Base-by-base conservation (phyloP, 2,113 vertebrate genomes). In the Paracanthobrama guichenoti region DNA sequence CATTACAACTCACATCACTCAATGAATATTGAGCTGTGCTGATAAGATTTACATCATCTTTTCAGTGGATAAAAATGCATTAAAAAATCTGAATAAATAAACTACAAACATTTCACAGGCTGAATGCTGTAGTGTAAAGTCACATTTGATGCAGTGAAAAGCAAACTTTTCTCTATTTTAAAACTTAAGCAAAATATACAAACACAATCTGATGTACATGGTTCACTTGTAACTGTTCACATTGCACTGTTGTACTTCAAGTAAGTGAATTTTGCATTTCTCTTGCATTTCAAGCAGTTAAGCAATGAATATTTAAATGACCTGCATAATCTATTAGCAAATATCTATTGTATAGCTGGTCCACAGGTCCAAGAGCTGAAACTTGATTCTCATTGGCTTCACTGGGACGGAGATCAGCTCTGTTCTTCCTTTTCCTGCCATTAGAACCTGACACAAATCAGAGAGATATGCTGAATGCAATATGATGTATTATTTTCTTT, bases 361-460 rank as follows among this genome's bases (percentile, higher is more conserved):
- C 8, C 22, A 14, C 18, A 22, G 7, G 7, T 86, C 57, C 12
- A 67, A 28, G 46, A 55, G 72, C 5, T 48, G 44, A 46, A 26
- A 39, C 12, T 10, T 6, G 24, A 9, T 16, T 73, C 6, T 73
- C 2, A 55, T 42, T 50, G 28, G 35, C 26, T 48, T 12, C 24
- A 14, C 22, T 59, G 48, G 44, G 67, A 60, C 16, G n/a, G 3
- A 81, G 60, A 31, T 46, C 48, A 39, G 55, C 11, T 55, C 24
- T 14, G 73, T 46, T 48, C 55, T 74, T 82, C 39, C 28, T 53
- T 69, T 66, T 57, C 16, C 44, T 53, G 62, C 57, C 14, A 42
- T 75, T 79, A 87, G 69, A 75, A 87, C 66, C 82, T 87, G 60
- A 22, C 16, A 81, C 57, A 59, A 44, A 79, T 26, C 28, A 24